Conservation (phyloP, 2,797 vertebrate species). For the Rallus crepitans region DNA sequence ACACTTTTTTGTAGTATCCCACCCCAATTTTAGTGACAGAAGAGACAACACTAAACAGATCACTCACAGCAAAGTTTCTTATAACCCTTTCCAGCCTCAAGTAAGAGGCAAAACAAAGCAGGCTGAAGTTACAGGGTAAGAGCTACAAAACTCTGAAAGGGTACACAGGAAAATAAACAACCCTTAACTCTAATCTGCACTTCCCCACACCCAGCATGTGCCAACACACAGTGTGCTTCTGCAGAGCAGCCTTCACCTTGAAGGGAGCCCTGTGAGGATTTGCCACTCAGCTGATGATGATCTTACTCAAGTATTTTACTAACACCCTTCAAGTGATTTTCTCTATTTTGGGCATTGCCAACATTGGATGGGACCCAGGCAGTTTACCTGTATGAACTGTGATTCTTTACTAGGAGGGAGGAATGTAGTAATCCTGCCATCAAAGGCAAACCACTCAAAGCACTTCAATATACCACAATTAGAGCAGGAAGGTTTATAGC, state of each 20-base stretch:
- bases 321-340: constrained; percentile 8
- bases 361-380: background rate
- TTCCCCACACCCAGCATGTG: background rate
- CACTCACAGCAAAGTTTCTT: background rate
- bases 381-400: background rate
- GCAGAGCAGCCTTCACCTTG: background rate
- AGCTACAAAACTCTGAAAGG: background rate
- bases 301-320: background rate
- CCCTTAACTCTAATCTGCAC: background rate
- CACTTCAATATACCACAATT: background rate
- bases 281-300: background rate
- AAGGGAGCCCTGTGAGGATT: background rate
- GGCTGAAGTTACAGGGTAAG: background rate
- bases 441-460: background rate
- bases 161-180: background rate
- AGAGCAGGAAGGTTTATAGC: background rate
- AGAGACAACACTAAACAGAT: background rate
- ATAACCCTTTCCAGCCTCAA: background rate
- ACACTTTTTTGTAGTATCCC: background rate
- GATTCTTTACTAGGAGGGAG: background rate
- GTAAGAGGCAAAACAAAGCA: background rate
- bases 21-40: background rate
- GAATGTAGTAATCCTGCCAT: background rate
- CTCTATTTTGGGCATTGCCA: background rate
- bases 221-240: background rate